Base-by-base conservation (phyloP, 2,888 invertebrate genomes). In the Arrhopalites spinosus region DNA sequence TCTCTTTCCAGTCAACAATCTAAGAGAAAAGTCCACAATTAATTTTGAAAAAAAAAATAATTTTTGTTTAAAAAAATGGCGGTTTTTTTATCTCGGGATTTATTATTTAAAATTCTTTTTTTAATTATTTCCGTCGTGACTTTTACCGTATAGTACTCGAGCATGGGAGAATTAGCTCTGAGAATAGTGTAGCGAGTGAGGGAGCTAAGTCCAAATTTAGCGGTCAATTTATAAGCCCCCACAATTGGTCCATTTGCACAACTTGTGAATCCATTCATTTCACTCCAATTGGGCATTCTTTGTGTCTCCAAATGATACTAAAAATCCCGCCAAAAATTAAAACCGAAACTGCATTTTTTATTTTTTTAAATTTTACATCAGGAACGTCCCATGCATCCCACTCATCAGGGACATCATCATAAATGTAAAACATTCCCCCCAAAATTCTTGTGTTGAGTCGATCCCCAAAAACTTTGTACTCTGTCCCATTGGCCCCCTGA, bases 251-350 rank as follows among this genome's bases (percentile, higher is more conserved):
- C 78, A 17, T 47, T 7, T 0, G 76, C 69, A 11, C 53, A 11
- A 2, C 17, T 23, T n/a, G 25, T 17, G 17, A 30, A 43, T 1
- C 20, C 27, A 15, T 59, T 1, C 17, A 43, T 25, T 1, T 61
- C 43, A 0, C 15, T 73, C 64, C 27, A 77, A 13, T 69, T 64
- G 11, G 73, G 77, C 0, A 69, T 69, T 30, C 82, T 80, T 84
- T 87, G 61, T 3, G 61, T 61, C 20, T 61, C 87, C 50, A 50
- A 80, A 79, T 88, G 87, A 80, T 88, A 87, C 82, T 88, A n/a
- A n/a, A n/a, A n/a, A n/a, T n/a, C n/a, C n/a, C n/a, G n/a, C n/a
- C n/a, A n/a, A n/a, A n/a, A n/a, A n/a, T n/a, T n/a, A n/a, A n/a
- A n/a, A n/a, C n/a, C n/a, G n/a, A n/a, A n/a, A n/a, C n/a, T n/a